A percentile compares a stretch with the other conserved stretches of the same genome.
These are phyloP conservation scores for Rhinolophus sinicus DNA, from an alignment of 2,113 vertebrate species.

Conservation along the genomic window DNA sequence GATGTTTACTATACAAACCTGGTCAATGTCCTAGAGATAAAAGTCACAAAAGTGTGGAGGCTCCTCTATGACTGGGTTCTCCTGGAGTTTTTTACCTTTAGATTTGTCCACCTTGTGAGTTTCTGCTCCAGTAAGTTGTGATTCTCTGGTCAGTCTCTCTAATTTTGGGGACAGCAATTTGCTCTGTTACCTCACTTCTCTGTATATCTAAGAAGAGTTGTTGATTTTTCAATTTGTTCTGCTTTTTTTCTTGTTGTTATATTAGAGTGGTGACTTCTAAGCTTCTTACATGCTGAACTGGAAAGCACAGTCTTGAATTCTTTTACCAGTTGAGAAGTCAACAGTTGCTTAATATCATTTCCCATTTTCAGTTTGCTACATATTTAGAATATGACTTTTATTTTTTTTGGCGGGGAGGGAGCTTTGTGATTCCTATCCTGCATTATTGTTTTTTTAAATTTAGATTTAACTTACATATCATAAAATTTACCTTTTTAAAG, in stretches of 20 bases:
- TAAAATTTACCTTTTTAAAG: neutral
- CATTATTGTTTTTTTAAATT: neutral
- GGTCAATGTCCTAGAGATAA: neutral
- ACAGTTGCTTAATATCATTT: neutral
- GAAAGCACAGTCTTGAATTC: neutral
- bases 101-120: neutral
- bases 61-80: neutral
- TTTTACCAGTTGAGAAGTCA: neutral
- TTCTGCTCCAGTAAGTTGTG: neutral
- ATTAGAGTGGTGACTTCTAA: neutral
- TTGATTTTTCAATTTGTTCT: neutral
- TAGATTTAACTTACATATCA: neutral
- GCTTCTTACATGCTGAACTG: neutral
- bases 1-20: neutral
- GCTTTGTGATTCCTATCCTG: neutral
- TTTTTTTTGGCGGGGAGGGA: neutral
- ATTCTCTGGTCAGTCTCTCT: neutral
- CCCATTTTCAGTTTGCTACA: neutral
- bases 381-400: neutral
- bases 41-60: neutral
- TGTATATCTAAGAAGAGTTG: neutral
- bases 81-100: neutral
- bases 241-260: neutral
- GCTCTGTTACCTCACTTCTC: neutral
- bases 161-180: neutral